A percentile compares a stretch with the other conserved stretches of the same genome.
phyloP scores from a whole-genome alignment of 2,888 invertebrate species.

The Alcis repandata region DNA sequence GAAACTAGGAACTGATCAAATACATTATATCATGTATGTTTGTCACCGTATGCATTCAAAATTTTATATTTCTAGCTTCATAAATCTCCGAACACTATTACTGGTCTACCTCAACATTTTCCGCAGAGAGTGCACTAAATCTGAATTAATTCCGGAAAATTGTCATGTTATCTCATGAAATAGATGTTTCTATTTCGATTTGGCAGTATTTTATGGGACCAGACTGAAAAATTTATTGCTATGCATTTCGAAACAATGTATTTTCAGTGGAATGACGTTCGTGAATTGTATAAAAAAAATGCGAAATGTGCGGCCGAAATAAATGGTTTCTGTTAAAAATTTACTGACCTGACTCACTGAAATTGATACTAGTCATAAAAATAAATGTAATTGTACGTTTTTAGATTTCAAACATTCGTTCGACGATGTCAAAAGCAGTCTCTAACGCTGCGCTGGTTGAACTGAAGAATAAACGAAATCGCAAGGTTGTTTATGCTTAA shows the following conservation, averaged over 20 bases:
- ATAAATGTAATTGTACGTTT: too few species aligned
- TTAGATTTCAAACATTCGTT: too few species aligned
- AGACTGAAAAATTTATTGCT: conserved; percentile 32
- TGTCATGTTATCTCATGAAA: conserved; percentile 15
- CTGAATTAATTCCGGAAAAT: conserved; percentile 23
- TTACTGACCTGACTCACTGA: conserved; percentile 20
- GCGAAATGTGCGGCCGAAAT: not conserved
- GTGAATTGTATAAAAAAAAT: conserved; percentile 15
- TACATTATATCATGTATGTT: not conserved
- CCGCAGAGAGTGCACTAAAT: conserved; percentile 18
- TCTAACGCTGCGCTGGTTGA: too few species aligned
- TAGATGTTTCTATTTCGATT: conserved; percentile 35
- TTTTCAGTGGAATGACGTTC: conserved; percentile 22
- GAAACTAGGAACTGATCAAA: not conserved
- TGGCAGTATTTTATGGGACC: conserved; percentile 36
- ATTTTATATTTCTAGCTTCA: not conserved
- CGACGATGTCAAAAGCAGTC: too few species aligned
- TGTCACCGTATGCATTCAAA: not conserved
- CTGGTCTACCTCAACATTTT: conserved; percentile 32
- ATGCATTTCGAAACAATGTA: conserved; percentile 36
- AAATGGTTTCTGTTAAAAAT: not conserved
- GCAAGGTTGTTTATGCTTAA: too few species aligned
- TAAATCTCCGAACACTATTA: conserved; percentile 3
- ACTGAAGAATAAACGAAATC: too few species aligned
- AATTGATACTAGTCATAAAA: not conserved